Base-by-base conservation (phyloP, 2,888 invertebrate genomes). In the Drosophila vallismaia region DNA sequence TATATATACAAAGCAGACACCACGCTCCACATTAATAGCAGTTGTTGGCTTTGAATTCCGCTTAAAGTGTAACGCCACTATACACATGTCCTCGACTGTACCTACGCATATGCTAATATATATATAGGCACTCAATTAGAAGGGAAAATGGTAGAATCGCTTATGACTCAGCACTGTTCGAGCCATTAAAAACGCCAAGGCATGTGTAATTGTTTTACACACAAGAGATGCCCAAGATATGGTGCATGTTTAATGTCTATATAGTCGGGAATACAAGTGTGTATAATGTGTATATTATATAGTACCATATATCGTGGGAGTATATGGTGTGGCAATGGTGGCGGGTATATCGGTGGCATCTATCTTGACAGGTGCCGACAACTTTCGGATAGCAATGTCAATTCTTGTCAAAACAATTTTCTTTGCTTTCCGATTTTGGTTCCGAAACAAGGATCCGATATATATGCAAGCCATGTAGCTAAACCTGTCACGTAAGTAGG, bases 81-180 rank as follows among this genome's bases (percentile, higher is more conserved):
- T 2, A 19, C 19, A 2, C 19, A 19, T 19, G 2, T 5, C 5
- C 6, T 6, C 1, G 9, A 9, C 49, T 62, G 63, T 62, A 10
- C 24, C 8, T 5, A n/a, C 66, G 71, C 81, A 60, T 80, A 71
- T 59, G 40, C 46, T 49, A 57, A 74, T n/a, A n/a, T n/a, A 66
- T 67, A 67, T 71, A 66, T 71, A 68, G 59, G 53, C 70, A 82
- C 82, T 79, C 80, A 79, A 86, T 79, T 79, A 79, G 68, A 81
- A 72, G 33, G 40, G 60, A 71, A 69, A 85, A 81, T 69, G 78
- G 68, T 66, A 55, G 72, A 78, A 71, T 82, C 86, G 62, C 63
- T 71, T 83, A 70, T 74, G 86, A 72, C 72, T 81, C 79, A 75
- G 64, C 66, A 74, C 29, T 1, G 26, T 19, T 4, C 31, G 19